phyloP scores from a whole-genome alignment of 2,797 vertebrate genomes.

The Phalanger gymnotis region DNA sequence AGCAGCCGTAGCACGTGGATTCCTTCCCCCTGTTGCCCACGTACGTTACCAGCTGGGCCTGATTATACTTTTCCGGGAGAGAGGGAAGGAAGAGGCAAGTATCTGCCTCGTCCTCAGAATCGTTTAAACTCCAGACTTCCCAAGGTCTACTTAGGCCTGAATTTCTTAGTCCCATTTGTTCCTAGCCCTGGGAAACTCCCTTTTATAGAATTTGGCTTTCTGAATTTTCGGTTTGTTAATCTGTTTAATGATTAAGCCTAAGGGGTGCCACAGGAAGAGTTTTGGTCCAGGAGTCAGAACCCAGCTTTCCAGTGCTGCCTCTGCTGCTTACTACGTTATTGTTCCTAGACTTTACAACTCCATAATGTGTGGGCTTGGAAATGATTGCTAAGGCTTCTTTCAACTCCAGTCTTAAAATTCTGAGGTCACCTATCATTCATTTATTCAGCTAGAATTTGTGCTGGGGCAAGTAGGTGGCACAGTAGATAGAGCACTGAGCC shows the following conservation, averaged over 20 bases:
- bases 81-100: slow-evolving; percentile 1
- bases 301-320: not conserved
- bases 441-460: not conserved
- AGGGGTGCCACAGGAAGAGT: not conserved
- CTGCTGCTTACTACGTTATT: not conserved
- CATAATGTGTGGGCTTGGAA: not conserved
- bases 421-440: not conserved
- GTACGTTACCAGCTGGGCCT: slow-evolving; percentile 84
- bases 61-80: slow-evolving; percentile 79
- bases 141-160: slow-evolving; percentile 34
- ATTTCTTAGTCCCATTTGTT: slow-evolving; percentile 67
- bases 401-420: not conserved
- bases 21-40: slow-evolving; percentile 79
- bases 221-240: not conserved
- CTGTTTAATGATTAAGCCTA: not conserved
- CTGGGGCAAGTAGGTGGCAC: not conserved
- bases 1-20: slow-evolving; percentile 78
- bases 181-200: slow-evolving; percentile 25
- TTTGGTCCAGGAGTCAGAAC: not conserved
- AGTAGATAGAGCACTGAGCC: not conserved
- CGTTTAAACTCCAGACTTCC: not conserved
- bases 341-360: not conserved
- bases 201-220: not conserved
- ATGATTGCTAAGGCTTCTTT: not conserved
- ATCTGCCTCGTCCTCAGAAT: not conserved